A percentile compares a stretch with the other conserved stretches of the same genome.
phyloP scores from a whole-genome alignment of 2,888 invertebrate genomes.

The Trichogramma evanescens region DNA sequence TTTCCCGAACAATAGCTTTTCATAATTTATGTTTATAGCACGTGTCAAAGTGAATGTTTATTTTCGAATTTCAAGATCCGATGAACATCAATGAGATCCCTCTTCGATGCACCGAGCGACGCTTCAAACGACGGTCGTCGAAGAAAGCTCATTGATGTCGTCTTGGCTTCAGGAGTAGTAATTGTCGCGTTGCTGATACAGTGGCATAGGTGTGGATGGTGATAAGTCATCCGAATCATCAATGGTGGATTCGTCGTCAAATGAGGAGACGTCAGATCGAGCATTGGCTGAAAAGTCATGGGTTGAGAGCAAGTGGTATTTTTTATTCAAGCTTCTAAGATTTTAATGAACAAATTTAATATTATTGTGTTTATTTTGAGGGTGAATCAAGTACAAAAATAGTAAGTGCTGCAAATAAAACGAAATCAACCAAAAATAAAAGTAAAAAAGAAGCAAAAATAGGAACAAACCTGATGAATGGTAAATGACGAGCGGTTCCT shows the following conservation, averaged over 20 bases:
- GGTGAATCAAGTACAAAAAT: not conserved
- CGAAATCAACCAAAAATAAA: slow-evolving; percentile 20
- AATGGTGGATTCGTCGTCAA: slow-evolving; percentile 51
- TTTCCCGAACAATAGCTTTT: too few species aligned
- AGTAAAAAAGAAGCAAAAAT: slow-evolving; percentile 28
- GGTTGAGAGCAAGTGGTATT: slow-evolving; percentile 53
- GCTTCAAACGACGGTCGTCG: not conserved
- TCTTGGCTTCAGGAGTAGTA: slow-evolving; percentile 54
- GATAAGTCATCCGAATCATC: slow-evolving; percentile 65
- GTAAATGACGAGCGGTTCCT: slow-evolving; percentile 41
- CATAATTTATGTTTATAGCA: too few species aligned
- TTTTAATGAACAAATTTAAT: too few species aligned
- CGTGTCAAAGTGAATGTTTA: too few species aligned
- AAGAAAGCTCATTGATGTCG: not conserved
- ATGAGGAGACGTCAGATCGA: slow-evolving; percentile 24
- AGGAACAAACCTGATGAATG: slow-evolving; percentile 46
- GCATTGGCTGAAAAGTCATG: slow-evolving; percentile 62
- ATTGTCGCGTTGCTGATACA: slow-evolving; percentile 82
- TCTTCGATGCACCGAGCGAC: not conserved
- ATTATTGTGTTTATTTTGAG: too few species aligned
- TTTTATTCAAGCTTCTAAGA: too few species aligned
- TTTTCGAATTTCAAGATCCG: too few species aligned
- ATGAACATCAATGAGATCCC: too few species aligned
- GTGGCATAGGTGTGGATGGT: slow-evolving; percentile 71
- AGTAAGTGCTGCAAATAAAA: slow-evolving; percentile 6